Percentiles rank a stretch among this genome's conserved stretches.
These are phyloP conservation scores for Phragmatobia fuliginosa DNA, from an alignment of 2,888 invertebrate genomes.

Conservation along the genomic window DNA sequence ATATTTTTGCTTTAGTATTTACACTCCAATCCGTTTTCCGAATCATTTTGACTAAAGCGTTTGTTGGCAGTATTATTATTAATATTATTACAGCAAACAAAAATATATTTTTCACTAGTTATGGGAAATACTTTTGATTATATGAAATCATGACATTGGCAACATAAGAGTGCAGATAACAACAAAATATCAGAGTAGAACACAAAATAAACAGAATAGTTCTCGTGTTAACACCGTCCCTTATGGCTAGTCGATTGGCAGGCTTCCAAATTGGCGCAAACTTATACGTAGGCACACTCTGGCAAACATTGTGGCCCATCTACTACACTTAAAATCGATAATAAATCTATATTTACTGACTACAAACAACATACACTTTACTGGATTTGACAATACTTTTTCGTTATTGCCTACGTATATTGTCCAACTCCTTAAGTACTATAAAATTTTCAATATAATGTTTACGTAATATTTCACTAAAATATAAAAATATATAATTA, in stretches of 20 bases:
- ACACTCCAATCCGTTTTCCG: neutral
- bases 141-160: neutral
- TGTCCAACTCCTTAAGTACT: neutral
- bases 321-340: slow-evolving; percentile 49
- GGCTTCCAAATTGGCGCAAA: slow-evolving; percentile 39
- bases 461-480: neutral
- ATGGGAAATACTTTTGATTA: neutral
- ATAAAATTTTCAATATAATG: neutral
- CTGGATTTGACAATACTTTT: slow-evolving; percentile 41
- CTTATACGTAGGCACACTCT: slow-evolving; percentile 50
- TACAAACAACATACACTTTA: slow-evolving; percentile 38
- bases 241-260: slow-evolving; percentile 40
- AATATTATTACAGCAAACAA: neutral
- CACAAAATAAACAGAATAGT: slow-evolving; percentile 22
- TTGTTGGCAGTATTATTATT: neutral
- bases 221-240: slow-evolving; percentile 34
- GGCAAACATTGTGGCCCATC: slow-evolving; percentile 53
- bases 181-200: slow-evolving; percentile 22
- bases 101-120: neutral
- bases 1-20: slow-evolving; percentile 9
- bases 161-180: neutral
- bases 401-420: neutral
- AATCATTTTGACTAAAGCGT: neutral
- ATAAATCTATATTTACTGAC: slow-evolving; percentile 62
- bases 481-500: neutral